These are phyloP conservation scores for Spongilla lacustris DNA, from an alignment of 37 sponge, comb jelly and placozoan genomes.

Conservation along the genomic window DNA sequence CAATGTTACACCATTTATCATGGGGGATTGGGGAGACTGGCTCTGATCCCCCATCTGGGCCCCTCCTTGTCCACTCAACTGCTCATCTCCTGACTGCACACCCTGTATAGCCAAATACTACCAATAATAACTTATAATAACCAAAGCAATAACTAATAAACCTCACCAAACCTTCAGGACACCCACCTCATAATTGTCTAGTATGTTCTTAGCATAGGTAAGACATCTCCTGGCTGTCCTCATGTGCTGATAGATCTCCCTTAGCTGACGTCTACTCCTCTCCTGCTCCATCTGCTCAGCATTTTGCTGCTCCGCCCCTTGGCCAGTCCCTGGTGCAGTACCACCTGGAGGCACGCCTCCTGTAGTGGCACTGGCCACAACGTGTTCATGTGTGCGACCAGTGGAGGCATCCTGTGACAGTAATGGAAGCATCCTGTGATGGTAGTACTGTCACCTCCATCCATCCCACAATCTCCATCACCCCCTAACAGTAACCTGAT, in stretches of 20 bases:
- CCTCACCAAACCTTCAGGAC: background rate
- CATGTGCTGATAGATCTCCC: slow-evolving; percentile 17
- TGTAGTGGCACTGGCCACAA: background rate
- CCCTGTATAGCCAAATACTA: background rate
- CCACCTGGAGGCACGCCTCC: background rate
- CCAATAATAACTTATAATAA: background rate
- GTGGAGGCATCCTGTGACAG: background rate
- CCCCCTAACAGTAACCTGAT: too few relatives aligned
- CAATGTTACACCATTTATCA: background rate
- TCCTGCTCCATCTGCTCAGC: slow-evolving; percentile 9
- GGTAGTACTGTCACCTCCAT: background rate
- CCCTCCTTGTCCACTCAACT: background rate
- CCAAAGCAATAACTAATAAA: background rate
- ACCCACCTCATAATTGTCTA: slow-evolving; percentile 46
- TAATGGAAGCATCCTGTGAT: background rate
- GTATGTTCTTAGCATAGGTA: slow-evolving; percentile 18
- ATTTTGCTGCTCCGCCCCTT: background rate
- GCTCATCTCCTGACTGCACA: background rate
- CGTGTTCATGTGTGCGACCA: background rate
- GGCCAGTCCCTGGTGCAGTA: background rate
- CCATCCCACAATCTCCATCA: background rate
- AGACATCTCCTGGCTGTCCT: slow-evolving; percentile 18
- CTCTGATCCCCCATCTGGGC: background rate
- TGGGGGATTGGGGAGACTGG: background rate
- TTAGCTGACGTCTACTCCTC: slow-evolving; percentile 4